Evolutionary conservation across 2,888 invertebrate genomes (phyloP), one percentile per base, ranked within the genome.

Genomic region (Drosophila heteroneura): DNA sequence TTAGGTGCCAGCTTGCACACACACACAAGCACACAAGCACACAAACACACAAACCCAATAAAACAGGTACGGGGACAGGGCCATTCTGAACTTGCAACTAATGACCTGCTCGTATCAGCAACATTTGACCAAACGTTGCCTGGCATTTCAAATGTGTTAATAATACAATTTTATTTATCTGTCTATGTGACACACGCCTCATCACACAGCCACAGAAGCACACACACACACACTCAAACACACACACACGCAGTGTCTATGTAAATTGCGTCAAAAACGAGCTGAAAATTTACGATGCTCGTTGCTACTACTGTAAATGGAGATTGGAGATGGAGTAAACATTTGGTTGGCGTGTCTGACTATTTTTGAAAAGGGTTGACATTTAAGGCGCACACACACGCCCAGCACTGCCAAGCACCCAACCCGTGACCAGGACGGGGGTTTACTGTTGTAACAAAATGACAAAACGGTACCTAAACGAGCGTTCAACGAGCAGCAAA

Each of bases 301-400:
- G 76, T 58, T 70, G 71, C 62, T 57, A 9, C 32, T 47, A 52
- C 33, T 51, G 19, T 28, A 44, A 44, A 33, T 35, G 26, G 32
- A 54, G 81, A 39, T 53, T 16, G 47, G 47, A 26, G n/a, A 5
- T 32, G n/a, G 52, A 22, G 16, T 19, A 26, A 33, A 60, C 66
- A 61, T 62, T 70, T 60, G 32, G 70, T 62, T 79, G 64, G 71
- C 63, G 68, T 67, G 79, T 76, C 79, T 61, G 83, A 77, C 76
- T 83, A 79, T 71, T 88, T 89, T 90, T 86, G 85, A 86, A 86
- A 86, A 86, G 85, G 85, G 85, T 86, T 86, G 85, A 86, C 90
- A 90, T 83, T 81, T 79, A 79, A 69, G 57, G 53, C 53, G 16
- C 53, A 28, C 33, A 70, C 76, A 71, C 71, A 79, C 80, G 57